A percentile compares a stretch with the other conserved stretches of the same genome.
Evolutionary conservation across 2,113 vertebrate species (phyloP).

Genomic region (Lepus timidus): DNA sequence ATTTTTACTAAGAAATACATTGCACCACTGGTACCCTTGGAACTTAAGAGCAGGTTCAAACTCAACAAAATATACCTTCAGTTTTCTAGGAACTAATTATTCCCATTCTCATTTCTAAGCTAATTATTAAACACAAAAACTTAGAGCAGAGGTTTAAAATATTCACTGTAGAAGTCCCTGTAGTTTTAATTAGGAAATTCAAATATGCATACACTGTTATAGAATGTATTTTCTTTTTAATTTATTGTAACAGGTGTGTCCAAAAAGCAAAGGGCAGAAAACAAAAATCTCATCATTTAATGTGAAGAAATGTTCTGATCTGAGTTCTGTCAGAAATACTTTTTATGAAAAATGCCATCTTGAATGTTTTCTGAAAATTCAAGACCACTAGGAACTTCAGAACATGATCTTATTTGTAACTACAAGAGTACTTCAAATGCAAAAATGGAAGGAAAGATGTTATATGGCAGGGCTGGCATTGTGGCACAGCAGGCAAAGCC

Average conservation of each 20-base stretch:
- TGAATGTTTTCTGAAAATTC: neutral
- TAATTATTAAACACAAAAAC: conserved; percentile 74
- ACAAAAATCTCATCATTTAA: conserved; percentile 39
- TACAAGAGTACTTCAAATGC: too few species aligned
- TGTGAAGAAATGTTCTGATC: conserved; percentile 36
- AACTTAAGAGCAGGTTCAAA: conserved; percentile 39
- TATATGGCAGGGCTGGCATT: too few species aligned
- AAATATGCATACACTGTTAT: conserved; percentile 28
- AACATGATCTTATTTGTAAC: neutral
- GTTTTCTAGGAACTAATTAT: conserved; percentile 40
- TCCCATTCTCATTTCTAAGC: conserved; percentile 55
- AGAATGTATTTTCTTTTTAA: neutral
- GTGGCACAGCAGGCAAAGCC: too few species aligned
- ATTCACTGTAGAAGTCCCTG: conserved; percentile 38
- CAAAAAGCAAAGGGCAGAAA: conserved; percentile 18
- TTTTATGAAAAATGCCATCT: neutral
- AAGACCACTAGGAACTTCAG: neutral
- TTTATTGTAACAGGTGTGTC: neutral
- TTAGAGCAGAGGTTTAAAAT: conserved; percentile 52
- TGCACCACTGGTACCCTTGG: neutral
- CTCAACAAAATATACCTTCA: neutral
- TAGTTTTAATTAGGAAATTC: conserved; percentile 46
- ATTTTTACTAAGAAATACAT: neutral
- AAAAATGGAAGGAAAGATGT: too few species aligned
- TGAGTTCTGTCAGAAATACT: conserved; percentile 8